A percentile compares a stretch with the other conserved stretches of the same genome.
Evolutionary conservation across 2,888 invertebrate genomes (phyloP).

Genomic region (Doris montereyensis): DNA sequence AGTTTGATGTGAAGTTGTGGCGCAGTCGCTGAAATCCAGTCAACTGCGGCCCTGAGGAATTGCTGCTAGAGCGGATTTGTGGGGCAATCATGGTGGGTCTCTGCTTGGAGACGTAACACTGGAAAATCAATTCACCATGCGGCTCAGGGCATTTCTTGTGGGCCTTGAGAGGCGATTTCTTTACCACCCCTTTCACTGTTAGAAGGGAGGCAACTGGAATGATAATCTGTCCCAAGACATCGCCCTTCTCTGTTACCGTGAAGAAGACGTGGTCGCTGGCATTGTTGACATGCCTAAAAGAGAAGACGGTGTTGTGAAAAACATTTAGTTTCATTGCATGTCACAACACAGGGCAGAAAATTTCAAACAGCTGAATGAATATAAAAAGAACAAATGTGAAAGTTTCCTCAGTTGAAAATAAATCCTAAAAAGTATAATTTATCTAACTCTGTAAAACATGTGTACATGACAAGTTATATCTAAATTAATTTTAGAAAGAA

Average conservation of each 20-base stretch:
- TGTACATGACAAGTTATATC: too few relatives aligned
- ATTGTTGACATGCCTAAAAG: constrained; percentile 59
- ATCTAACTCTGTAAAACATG: too few relatives aligned
- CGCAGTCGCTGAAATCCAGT: constrained; percentile 47
- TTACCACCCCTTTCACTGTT: constrained; percentile 54
- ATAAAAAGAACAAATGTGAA: too few relatives aligned
- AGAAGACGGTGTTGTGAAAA: too few relatives aligned
- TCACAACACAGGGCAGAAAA: too few relatives aligned
- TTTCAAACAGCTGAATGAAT: too few relatives aligned
- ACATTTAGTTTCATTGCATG: too few relatives aligned
- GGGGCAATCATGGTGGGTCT: constrained; percentile 42
- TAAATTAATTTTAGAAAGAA: too few relatives aligned
- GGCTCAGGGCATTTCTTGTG: constrained; percentile 69
- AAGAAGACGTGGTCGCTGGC: constrained; percentile 63
- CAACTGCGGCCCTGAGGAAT: constrained; percentile 36
- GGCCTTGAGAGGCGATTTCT: constrained; percentile 58
- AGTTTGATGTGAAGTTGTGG: constrained; percentile 42
- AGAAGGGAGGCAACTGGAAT: constrained; percentile 60
- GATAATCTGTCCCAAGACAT: constrained; percentile 65
- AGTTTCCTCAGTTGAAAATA: too few relatives aligned
- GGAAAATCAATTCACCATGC: constrained; percentile 65
- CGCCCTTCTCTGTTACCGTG: constrained; percentile 68
- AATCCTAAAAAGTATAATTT: too few relatives aligned
- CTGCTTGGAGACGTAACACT: constrained; percentile 67
- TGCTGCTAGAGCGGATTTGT: constrained; percentile 32